Evolutionary conservation across 2,113 vertebrate species (phyloP).

Genomic region (Oceanites oceanicus): DNA sequence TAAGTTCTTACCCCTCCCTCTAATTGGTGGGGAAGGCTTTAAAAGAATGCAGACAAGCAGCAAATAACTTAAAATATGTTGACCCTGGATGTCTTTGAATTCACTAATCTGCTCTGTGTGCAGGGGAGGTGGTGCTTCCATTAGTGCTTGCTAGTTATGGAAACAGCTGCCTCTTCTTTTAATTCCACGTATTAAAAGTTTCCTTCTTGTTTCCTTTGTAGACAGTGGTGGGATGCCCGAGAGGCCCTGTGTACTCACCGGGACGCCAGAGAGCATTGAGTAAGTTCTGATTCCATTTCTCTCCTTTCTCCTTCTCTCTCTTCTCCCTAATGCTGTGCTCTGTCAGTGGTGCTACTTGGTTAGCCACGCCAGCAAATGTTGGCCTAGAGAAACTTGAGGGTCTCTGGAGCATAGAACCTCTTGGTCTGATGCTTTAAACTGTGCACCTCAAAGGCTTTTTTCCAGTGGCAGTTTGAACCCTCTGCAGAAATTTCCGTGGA

Average conservation of each 20-base stretch:
- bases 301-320: slow-evolving; percentile 62
- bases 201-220: slow-evolving; percentile 70
- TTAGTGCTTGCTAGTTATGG: not conserved
- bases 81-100: not conserved
- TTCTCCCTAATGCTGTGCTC: slow-evolving; percentile 57
- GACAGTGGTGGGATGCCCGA: slow-evolving; percentile 97
- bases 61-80: not conserved
- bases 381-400: slow-evolving; percentile 32
- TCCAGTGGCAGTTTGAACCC: slow-evolving; percentile 2
- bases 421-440: slow-evolving; percentile 42
- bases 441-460: slow-evolving; percentile 6
- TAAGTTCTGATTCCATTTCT: slow-evolving; percentile 79
- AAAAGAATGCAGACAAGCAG: not conserved
- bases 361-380: slow-evolving; percentile 28
- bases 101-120: not conserved
- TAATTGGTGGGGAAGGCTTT: not conserved
- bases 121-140: not conserved
- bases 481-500: slow-evolving; percentile 10
- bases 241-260: slow-evolving; percentile 94
- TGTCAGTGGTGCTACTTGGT: slow-evolving; percentile 38
- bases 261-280: slow-evolving; percentile 96
- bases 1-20: not conserved
- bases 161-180: not conserved
- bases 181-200: not conserved
- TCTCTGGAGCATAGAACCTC: slow-evolving; percentile 35